Conservation (phyloP, 2,888 invertebrate species). For the Dicranocentrus wangi region DNA sequence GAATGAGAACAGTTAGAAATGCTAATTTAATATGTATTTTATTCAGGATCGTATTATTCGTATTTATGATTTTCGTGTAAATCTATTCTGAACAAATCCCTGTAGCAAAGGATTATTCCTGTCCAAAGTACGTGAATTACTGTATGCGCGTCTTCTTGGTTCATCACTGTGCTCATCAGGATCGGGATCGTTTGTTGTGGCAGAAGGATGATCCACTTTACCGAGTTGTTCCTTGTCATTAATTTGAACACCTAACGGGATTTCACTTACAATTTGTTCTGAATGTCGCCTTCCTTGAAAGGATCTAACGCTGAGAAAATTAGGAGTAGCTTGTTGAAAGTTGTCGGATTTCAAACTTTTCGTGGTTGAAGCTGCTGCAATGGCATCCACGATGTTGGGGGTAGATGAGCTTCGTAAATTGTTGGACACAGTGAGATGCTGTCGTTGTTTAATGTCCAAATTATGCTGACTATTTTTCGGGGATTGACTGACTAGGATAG, state of each 20-base stretch:
- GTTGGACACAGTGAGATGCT: conserved; percentile 3
- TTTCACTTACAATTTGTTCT: no score
- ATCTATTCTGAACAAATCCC: conserved; percentile 54
- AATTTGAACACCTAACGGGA: no score
- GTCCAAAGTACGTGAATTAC: conserved; percentile 10
- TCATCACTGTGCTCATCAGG: conserved; percentile 5
- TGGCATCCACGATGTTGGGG: conserved; percentile 25
- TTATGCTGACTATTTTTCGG: no score
- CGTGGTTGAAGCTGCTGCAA: neutral
- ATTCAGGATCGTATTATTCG: no score
- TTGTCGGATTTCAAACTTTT: neutral
- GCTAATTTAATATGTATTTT: no score
- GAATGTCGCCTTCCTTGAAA: conserved; percentile 15
- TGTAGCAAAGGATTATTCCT: conserved; percentile 31
- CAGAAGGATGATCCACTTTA: no score
- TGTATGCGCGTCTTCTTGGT: conserved; percentile 26
- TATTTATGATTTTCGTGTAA: conserved; percentile 25
- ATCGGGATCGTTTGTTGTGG: no score
- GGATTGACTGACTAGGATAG: no score
- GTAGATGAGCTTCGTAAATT: conserved; percentile 23
- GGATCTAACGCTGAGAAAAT: conserved; percentile 34
- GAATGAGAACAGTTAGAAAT: no score
- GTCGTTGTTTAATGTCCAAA: neutral
- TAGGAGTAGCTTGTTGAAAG: no score
- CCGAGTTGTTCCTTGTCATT: no score